phyloP scores from a whole-genome alignment of 2,888 invertebrate genomes.

The Andrena haemorrhoa region DNA sequence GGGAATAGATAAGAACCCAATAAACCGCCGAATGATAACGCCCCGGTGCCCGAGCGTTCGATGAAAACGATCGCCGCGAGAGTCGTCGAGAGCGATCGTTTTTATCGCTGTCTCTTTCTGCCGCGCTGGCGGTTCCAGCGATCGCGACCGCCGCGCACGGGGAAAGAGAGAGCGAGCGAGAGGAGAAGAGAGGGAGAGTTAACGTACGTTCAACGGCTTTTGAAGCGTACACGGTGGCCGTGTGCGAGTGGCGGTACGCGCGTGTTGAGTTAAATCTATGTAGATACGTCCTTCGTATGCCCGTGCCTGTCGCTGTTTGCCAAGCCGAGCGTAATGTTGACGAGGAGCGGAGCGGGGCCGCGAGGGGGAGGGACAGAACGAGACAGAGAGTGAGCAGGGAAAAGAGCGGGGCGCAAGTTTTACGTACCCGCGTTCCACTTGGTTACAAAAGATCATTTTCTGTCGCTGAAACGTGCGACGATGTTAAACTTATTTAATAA shows the following conservation, averaged over 20 bases:
- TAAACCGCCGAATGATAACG: constrained; percentile 32
- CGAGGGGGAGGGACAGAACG: constrained; percentile 20
- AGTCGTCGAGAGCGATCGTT: constrained; percentile 17
- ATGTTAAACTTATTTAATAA: constrained; percentile 46
- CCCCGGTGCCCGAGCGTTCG: constrained; percentile 18
- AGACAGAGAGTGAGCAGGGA: constrained; percentile 20
- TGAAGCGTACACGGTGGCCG: constrained; percentile 17
- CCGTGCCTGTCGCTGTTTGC: constrained; percentile 72
- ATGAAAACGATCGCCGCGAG: constrained; percentile 43
- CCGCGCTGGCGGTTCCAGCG: background rate
- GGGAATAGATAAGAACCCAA: constrained; percentile 31
- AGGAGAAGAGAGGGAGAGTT: constrained; percentile 14
- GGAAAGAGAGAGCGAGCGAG: background rate
- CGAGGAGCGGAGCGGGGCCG: constrained; percentile 41
- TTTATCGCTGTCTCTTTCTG: constrained; percentile 7
- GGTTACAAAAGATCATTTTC: constrained; percentile 65
- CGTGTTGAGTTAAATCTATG: constrained; percentile 28
- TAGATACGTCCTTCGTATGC: constrained; percentile 68
- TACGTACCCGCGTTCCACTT: constrained; percentile 51
- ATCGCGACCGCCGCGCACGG: background rate
- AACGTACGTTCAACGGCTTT: constrained; percentile 57
- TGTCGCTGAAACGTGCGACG: constrained; percentile 33
- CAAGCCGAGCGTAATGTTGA: constrained; percentile 70
- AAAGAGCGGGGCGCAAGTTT: constrained; percentile 42
- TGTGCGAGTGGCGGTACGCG: constrained; percentile 19